Evolutionary conservation across 2,113 vertebrate genomes (phyloP), one percentile per base, ranked within the genome.

Genomic region (Hyla sarda): DNA sequence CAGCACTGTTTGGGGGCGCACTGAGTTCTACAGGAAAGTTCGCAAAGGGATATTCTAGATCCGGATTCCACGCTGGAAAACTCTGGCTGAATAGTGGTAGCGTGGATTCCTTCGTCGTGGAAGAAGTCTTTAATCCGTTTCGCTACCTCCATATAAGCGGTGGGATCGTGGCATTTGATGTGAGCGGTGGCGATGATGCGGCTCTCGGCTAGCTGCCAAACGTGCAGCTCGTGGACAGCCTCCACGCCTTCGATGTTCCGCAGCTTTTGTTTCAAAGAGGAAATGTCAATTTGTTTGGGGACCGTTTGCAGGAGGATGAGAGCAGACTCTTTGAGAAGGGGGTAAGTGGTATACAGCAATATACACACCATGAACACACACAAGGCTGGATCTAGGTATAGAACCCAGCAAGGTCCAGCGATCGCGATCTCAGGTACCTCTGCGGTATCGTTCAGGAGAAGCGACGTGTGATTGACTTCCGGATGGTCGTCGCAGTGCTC

Each of bases 271-370:
- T 96, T 96, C 90, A 99, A 95, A 83, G 93, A 93, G 89, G 94
- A 94, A 86, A 99, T 96, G 88, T 99, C 96, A 89, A 99, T 96
- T 90, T 99, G 98, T 89, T 99, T 99, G 80, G 98, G 98, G 87
- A 99, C 98, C 11, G 97, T 99, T 93, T 99, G 98, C 0, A 99
- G 94, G 88, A 99, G 96, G 91, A 99, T 99, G 83, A 99, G 98
- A 21, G 98, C 98, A 0, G 98, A 99, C 91, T 99, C 98, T 91
- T 98, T 98, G 82, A 99, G 96, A 74, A 99, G 92, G 0, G 98
- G 98, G 84, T 98, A 99, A 45, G 98, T 99, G 32, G 98, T 99
- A 84, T 99, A 99, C 32, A 99, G 92, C 82, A 99, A 94, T 90
- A 99, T 99, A 88, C 95, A 90, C 78, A 99, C 96, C 98, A 99